These are phyloP conservation scores for Pocillopora meandrina DNA, from an alignment of 92 coral and sea anemone species.

Conservation along the genomic window DNA sequence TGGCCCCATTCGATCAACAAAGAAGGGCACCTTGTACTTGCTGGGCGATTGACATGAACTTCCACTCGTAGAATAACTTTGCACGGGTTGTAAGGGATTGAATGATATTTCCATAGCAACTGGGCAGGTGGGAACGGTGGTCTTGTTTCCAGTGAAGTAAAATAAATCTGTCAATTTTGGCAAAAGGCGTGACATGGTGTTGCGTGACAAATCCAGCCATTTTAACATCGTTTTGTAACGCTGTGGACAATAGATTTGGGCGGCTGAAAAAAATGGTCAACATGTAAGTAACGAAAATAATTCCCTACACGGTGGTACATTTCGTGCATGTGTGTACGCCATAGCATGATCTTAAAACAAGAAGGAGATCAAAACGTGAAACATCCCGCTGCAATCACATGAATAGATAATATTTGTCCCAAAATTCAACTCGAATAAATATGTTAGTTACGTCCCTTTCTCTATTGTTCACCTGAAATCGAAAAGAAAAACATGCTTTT, in stretches of 20 bases:
- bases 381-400: too few species aligned
- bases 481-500: too few species aligned
- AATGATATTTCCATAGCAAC: slow-evolving; percentile 43
- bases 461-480: too few species aligned
- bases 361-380: too few species aligned
- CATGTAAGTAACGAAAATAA: not conserved
- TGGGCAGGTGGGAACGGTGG: slow-evolving; percentile 52
- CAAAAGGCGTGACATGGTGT: slow-evolving; percentile 20
- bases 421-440: too few species aligned
- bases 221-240: slow-evolving; percentile 57
- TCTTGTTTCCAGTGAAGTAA: slow-evolving; percentile 48
- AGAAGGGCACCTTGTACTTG: slow-evolving; percentile 52
- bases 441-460: too few species aligned
- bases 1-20: slow-evolving; percentile 76
- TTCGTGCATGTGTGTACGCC: too few species aligned
- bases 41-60: slow-evolving; percentile 49
- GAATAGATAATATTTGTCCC: too few species aligned
- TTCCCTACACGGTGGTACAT: not conserved
- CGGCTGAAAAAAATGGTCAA: slow-evolving; percentile 30
- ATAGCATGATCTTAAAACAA: too few species aligned
- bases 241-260: slow-evolving; percentile 44
- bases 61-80: slow-evolving; percentile 39
- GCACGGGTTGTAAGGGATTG: slow-evolving; percentile 42
- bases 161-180: slow-evolving; percentile 41
- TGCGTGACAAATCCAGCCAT: slow-evolving; percentile 57